Base-by-base conservation (phyloP, 2,113 vertebrate genomes). In the Cebidichthys violaceus region DNA sequence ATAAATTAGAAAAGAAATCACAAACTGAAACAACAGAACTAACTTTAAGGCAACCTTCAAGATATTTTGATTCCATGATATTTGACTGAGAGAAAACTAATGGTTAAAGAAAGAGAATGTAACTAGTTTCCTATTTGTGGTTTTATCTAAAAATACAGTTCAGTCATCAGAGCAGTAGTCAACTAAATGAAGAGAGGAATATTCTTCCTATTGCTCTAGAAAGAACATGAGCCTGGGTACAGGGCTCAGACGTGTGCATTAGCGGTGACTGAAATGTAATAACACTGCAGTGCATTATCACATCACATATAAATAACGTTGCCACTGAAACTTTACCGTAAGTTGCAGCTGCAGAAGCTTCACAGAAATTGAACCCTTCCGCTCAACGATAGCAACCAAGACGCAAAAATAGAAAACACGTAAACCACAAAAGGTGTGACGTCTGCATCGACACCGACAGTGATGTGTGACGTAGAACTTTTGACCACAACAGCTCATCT, bases 361-460 rank as follows among this genome's bases (percentile, higher is more conserved):
- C 74, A 70, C 14, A 87, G 73, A 70, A 79, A 83, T 33, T 70
- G 47, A 90, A 84, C 61, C 74, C 65, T 83, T 82, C 86, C 62
- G 70, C 81, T 89, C 37, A 54, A 24, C 13, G 74, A 87, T 54
- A 52, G 81, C 27, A 83, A 79, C 75, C 33, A 15, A 74, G 35
- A 70, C 15, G 68, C 31, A 72, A 70, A 75, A 57, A 71, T 60
- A 72, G 47, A 77, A 14, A 68, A 45, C 77, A 73, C 27, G 67
- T 6, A 72, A 86, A 86, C 85, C 79, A 87, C 88, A 83, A 76
- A 69, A 69, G 39, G 17, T 59, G 52, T 75, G 79, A 82, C 80
- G 81, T 43, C 29, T 37, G 50, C 64, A 79, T 27, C 69, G 50
- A 59, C 17, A 59, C 39, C 47, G 2, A 61, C 18, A 31, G 20